Base-by-base conservation (phyloP, 2,797 vertebrate species). In the Perdix hodgsoniae region DNA sequence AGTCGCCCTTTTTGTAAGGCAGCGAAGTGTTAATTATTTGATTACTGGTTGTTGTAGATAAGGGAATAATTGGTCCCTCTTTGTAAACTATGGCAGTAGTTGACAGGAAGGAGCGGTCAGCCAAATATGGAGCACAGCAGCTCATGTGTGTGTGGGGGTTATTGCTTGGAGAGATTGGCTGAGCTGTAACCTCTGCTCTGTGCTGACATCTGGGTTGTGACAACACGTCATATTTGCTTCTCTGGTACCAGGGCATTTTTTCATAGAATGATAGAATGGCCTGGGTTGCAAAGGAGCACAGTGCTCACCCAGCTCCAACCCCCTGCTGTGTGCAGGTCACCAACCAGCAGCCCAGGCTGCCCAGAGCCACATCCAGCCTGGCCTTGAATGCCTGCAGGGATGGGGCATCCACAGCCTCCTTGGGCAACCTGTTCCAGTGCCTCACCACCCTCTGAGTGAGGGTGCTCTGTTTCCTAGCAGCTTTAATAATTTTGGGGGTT, bases 1-100 rank as follows among this genome's bases (percentile, higher is more conserved):
- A 66, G 76, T 44, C 13, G 35, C 89, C 56, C 72, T 47, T 52
- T 95, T 83, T 70, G 12, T 65, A 77, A 88, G 94, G 74, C 67
- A 39, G 83, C 72, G 79, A 84, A 89, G 86, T 95, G 85, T 95
- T 93, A 92, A 93, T 97, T 61, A 85, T 93, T 91, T 78, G 84
- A 91, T 89, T 92, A 92, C 79, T 86, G 82, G 60, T 49, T 83
- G 74, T 73, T 81, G 91, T 26, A 67, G 81, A 91, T 86, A 82
- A 86, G 64, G 70, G n/a, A 91, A 3, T 93, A 94, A 91, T 90
- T 96, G 86, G 86, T 54, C 81, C 86, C 54, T 63, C 78, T 82
- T 71, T 76, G 75, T 88, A 47, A 74, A 14, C 33, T 21, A n/a
- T 65, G 47, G 84, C 33, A 83, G 7, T 37, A 39, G 37, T 71